Conservation (phyloP, 2,888 invertebrate species). For the Meliscaeva auricollis region DNA sequence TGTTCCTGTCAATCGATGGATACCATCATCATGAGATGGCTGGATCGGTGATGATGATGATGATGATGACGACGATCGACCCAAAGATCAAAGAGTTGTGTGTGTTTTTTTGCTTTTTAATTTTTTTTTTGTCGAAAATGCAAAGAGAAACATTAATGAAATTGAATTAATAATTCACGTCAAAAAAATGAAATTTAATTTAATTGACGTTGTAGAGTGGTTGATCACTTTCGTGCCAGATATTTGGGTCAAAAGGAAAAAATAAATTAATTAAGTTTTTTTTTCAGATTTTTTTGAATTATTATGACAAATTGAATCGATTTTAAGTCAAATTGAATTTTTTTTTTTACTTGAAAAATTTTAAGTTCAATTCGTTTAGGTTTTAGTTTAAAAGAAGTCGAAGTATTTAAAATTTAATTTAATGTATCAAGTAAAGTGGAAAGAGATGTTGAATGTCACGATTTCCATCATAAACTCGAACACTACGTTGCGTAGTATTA, state of each 20-base stretch:
- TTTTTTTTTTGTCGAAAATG: constrained; percentile 11
- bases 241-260: constrained; percentile 35
- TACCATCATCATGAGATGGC: constrained; percentile 49
- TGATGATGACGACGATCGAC: constrained; percentile 50
- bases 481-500: too few relatives aligned
- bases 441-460: too few relatives aligned
- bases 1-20: constrained; percentile 70
- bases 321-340: constrained; percentile 20
- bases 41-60: constrained; percentile 43
- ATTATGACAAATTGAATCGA: constrained; percentile 44
- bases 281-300: constrained; percentile 6
- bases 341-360: too few relatives aligned
- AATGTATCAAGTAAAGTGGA: too few relatives aligned
- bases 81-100: constrained; percentile 58
- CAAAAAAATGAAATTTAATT: constrained; percentile 28
- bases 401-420: too few relatives aligned
- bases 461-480: too few relatives aligned
- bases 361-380: too few relatives aligned
- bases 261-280: constrained; percentile 26
- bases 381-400: too few relatives aligned
- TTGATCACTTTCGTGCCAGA: constrained; percentile 37
- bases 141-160: constrained; percentile 50
- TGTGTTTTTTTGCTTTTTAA: background rate
- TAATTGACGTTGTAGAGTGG: constrained; percentile 50
- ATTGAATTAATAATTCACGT: constrained; percentile 46